Conservation (phyloP, 1,140 invertebrate species). For the Brachionus paranguensis region DNA sequence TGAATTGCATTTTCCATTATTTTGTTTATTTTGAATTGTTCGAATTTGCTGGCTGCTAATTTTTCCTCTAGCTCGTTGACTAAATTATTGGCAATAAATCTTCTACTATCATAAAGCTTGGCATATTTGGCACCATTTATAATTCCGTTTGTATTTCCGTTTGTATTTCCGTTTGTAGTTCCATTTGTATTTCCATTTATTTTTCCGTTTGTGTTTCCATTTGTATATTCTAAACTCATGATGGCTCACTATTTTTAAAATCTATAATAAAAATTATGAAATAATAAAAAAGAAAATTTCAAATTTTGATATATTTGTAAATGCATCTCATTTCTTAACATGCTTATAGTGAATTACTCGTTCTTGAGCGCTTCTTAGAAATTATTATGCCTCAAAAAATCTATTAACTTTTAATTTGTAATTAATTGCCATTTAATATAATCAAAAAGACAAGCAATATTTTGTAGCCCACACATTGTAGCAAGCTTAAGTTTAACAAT, state of each 20-base stretch:
- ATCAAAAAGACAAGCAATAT: neutral
- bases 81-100: neutral
- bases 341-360: neutral
- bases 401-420: neutral
- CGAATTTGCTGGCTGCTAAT: neutral
- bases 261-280: neutral
- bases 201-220: neutral
- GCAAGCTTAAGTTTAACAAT: neutral
- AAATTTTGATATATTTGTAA: neutral
- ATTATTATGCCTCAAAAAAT: neutral
- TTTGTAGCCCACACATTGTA: neutral
- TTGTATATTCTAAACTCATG: neutral
- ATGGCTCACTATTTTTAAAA: neutral
- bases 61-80: neutral
- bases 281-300: neutral
- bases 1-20: conserved; percentile 29
- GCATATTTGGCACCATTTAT: neutral
- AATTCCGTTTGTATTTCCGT: neutral
- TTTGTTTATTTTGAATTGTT: conserved; percentile 13
- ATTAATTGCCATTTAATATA: neutral
- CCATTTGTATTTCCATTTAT: neutral
- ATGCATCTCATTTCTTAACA: neutral
- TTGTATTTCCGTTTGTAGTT: neutral
- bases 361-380: neutral
- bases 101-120: neutral